Evolutionary conservation across 1,140 invertebrate genomes (phyloP), one percentile per base, ranked within the genome.

Genomic region (Ceratitis capitata): DNA sequence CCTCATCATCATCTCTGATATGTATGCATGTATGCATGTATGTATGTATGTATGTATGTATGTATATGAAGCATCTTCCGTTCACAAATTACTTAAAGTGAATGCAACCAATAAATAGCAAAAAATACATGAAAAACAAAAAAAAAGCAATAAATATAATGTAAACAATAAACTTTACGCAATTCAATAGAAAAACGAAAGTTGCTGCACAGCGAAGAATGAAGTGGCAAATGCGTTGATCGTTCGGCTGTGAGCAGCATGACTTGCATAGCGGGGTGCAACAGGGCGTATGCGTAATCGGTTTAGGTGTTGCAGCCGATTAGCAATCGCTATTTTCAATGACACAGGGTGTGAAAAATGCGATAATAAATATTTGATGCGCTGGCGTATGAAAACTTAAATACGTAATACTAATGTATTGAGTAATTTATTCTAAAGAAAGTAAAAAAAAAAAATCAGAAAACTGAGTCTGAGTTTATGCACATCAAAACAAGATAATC

Each of bases 281-380:
- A n/a, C 69, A 23, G 69, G 69, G 69, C 69, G 69, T 78, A 78
- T 78, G 23, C 35, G 69, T 78, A 78, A 78, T 47, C 39, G 19
- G 19, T 42, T 78, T 10, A 12, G 14, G 19, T 9, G 19, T 7
- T 10, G 23, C 23, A 69, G 45, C 23, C 16, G 39, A 45, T 64
- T 64, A 16, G 26, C 45, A 47, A 47, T 10, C 58, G 61, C 61
- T 32, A 32, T 56, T n/a, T n/a, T 56, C 58, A 61, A 61, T 29
- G 12, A 69, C 29, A 35, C 32, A 69, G 9, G 61, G 61, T 69
- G 32, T 69, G 61, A 16, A 12, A 19, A 19, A 69, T 35, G 9
- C 16, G 16, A 39, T 39, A 39, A 69, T 19, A 64, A 69, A 29
- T 16, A 14, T 19, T 53, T 53, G 51, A 69, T 39, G 6, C 58